Evolutionary conservation across 2,888 invertebrate species (phyloP).

Genomic region (Brachycybe producta): DNA sequence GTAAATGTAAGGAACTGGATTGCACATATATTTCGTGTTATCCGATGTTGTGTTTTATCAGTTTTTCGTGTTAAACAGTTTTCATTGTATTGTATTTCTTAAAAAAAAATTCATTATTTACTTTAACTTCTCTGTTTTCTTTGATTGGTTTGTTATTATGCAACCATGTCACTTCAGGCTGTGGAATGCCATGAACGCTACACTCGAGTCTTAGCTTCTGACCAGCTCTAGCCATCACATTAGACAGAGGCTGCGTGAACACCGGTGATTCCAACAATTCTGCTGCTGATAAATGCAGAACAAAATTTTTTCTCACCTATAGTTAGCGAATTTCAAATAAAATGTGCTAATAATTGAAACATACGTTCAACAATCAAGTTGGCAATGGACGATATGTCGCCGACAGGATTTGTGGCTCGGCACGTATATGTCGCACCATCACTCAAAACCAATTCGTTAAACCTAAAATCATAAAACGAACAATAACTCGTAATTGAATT

Average conservation of each 20-base stretch:
- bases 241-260: constrained; percentile 49
- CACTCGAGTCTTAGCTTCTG: constrained; percentile 60
- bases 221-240: constrained; percentile 58
- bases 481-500: no score
- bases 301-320: no score
- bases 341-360: constrained; percentile 25
- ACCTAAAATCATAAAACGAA: constrained; percentile 28
- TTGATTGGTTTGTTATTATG: constrained; percentile 52
- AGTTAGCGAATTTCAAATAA: no score
- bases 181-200: constrained; percentile 49
- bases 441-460: constrained; percentile 51
- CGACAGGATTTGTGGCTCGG: constrained; percentile 52
- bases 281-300: constrained; percentile 38
- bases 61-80: no score
- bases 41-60: no score
- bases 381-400: constrained; percentile 50
- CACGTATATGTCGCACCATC: constrained; percentile 59
- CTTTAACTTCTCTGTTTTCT: constrained; percentile 48
- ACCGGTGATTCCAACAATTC: constrained; percentile 49
- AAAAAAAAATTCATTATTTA: no score
- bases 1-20: no score
- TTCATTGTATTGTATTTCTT: no score
- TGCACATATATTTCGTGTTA: no score
- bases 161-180: constrained; percentile 50
- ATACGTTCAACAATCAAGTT: constrained; percentile 54